phyloP scores from a whole-genome alignment of 2,797 vertebrate species.

The Siniperca obscura region DNA sequence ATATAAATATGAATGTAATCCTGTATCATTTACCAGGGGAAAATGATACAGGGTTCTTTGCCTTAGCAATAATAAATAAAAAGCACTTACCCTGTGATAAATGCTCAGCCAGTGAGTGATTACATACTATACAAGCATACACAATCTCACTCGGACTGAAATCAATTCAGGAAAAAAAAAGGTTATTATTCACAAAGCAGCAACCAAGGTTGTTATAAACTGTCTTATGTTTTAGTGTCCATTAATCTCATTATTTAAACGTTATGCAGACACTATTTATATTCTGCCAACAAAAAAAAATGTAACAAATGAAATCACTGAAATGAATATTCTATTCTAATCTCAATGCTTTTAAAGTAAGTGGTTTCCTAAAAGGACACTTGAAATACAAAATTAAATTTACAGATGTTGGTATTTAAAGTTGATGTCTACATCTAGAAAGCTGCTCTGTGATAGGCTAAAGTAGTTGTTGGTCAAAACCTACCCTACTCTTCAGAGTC shows the following conservation, averaged over 20 bases:
- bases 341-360: slow-evolving; percentile 58
- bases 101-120: slow-evolving; percentile 53
- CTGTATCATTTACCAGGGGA: neutral
- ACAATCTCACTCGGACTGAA: slow-evolving; percentile 37
- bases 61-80: slow-evolving; percentile 49
- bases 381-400: slow-evolving; percentile 33
- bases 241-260: slow-evolving; percentile 54
- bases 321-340: slow-evolving; percentile 57
- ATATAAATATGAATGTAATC: neutral
- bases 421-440: neutral
- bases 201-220: slow-evolving; percentile 45
- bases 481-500: slow-evolving; percentile 41
- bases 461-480: slow-evolving; percentile 56
- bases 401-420: slow-evolving; percentile 20
- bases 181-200: slow-evolving; percentile 49
- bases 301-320: slow-evolving; percentile 44
- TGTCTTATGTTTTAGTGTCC: slow-evolving; percentile 54
- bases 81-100: slow-evolving; percentile 61
- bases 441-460: slow-evolving; percentile 38
- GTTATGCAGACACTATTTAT: slow-evolving; percentile 40
- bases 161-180: slow-evolving; percentile 54
- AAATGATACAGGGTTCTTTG: slow-evolving; percentile 38
- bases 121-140: slow-evolving; percentile 45
- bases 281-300: slow-evolving; percentile 41
- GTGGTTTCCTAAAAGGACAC: slow-evolving; percentile 34